Evolutionary conservation across 2,888 invertebrate genomes (phyloP), one percentile per base, ranked within the genome.

Genomic region (Leptopterna dolabrata): DNA sequence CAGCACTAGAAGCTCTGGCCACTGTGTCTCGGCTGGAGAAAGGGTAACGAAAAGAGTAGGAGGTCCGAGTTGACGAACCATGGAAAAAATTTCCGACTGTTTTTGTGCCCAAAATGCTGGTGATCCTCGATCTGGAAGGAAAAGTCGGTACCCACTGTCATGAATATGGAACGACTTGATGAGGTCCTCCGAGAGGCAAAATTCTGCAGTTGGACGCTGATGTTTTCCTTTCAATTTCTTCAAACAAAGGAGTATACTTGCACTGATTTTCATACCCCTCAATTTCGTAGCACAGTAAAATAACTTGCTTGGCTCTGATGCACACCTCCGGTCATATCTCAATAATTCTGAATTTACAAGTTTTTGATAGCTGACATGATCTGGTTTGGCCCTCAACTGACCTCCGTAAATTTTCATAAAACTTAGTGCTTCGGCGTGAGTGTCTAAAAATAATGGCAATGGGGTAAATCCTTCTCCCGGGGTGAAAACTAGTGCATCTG

Each of bases 81-180:
- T 90, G 55, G 89, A 89, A 78, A 90, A 87, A 16, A 89, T 29
- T 89, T 89, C 89, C 83, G 89, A 90, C 63, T 90, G 89, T 80
- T 89, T 89, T 30, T 41, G 87, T 88, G 90, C 90, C 90, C 90
- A 90, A 87, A 90, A 90, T 9, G 89, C 78, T 2, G 84, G 90
- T 6, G 85, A 86, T 29, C 78, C 76, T 16, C 88, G 71, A 76
- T 80, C 88, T 0, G 76, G 63, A 19, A 27, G 29, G 30, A 88
- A 86, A 47, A 86, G 29, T 51, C 41, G 11, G 43, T 47, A 81
- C 1, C 81, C 81, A 24, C 51, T 47, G n/a, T 81, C 81, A 47
- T 47, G 47, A 16, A 47, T 47, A 13, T 47, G 47, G 14, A 47
- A 47, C 13, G 30, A 29, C 7, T 76, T 47, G 47, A 47, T 47